These are phyloP conservation scores for Orchestes rusci DNA, from an alignment of 2,888 invertebrate species.

Conservation along the genomic window DNA sequence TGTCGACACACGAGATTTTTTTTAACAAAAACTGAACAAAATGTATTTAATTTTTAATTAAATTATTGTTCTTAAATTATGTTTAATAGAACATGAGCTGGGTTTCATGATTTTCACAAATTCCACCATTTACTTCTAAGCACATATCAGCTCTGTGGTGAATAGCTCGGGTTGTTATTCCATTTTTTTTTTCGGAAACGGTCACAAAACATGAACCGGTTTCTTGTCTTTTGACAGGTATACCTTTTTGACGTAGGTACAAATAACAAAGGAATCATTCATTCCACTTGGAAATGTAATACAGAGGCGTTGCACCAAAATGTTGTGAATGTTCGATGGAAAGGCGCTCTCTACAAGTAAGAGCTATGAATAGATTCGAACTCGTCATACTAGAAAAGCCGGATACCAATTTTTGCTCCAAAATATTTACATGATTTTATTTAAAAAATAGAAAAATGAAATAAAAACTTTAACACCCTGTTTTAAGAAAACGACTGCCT, in stretches of 20 bases:
- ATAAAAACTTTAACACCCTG: neutral
- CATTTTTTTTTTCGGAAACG: no score
- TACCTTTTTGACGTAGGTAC: no score
- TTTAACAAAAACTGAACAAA: neutral
- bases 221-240: no score
- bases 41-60: neutral
- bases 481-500: neutral
- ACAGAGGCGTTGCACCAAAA: no score
- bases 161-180: neutral
- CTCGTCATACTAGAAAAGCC: no score
- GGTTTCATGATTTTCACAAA: neutral
- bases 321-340: no score
- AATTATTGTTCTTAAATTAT: conserved; percentile 1
- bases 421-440: neutral
- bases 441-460: neutral
- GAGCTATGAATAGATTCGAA: no score
- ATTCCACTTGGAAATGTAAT: no score
- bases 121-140: neutral
- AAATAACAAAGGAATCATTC: no score
- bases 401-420: neutral
- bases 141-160: conserved; percentile 1
- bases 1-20: neutral
- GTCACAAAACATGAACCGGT: no score
- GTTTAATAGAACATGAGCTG: neutral
- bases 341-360: no score